phyloP scores from a whole-genome alignment of 2,797 vertebrate species.

The Sparus aurata region DNA sequence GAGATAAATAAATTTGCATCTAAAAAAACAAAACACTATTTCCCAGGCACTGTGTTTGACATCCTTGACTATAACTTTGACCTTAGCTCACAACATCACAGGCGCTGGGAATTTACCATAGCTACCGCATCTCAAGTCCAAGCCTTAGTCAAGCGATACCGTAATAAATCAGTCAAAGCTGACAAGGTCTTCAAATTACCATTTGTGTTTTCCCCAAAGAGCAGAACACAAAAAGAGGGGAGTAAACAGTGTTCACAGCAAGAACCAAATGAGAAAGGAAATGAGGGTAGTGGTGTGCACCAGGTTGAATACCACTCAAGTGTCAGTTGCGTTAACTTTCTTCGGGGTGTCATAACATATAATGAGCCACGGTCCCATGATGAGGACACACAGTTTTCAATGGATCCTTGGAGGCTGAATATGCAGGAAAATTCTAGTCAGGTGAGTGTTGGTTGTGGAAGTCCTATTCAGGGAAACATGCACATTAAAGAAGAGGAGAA shows the following conservation, averaged over 20 bases:
- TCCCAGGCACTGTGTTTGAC: constrained; percentile 8
- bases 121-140: constrained; percentile 13
- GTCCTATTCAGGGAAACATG: background rate
- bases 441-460: too few relatives aligned
- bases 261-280: background rate
- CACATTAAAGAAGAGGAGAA: constrained; percentile 20
- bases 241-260: background rate
- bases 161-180: rapidly evolving
- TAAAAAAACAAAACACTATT: background rate
- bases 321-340: background rate
- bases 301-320: background rate
- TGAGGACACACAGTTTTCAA: background rate
- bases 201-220: background rate
- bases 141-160: background rate
- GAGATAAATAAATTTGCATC: constrained; percentile 33
- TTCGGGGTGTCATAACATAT: background rate
- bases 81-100: constrained; percentile 42
- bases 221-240: background rate
- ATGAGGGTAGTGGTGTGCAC: too few relatives aligned
- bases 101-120: constrained; percentile 33
- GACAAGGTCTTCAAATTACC: constrained; percentile 32
- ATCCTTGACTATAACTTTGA: constrained; percentile 59
- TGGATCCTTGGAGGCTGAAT: background rate
- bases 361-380: background rate
- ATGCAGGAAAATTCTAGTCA: background rate